Percentiles rank a stretch among this genome's conserved stretches.
These are phyloP conservation scores for Prunella fulvescens DNA, from an alignment of 2,113 vertebrate species.

Conservation along the genomic window DNA sequence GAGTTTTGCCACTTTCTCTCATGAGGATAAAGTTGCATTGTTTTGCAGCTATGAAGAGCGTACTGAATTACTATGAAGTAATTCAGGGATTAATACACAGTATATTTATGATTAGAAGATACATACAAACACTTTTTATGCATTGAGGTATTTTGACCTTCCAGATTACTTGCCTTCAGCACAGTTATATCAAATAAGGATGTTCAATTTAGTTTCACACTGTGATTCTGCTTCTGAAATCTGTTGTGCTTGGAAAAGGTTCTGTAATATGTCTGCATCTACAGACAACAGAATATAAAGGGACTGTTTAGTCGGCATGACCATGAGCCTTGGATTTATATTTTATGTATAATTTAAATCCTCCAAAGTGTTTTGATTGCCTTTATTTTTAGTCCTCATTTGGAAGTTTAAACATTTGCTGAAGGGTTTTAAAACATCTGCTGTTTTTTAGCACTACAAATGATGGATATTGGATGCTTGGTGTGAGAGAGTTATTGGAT, in stretches of 20 bases:
- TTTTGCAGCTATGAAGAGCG: neutral
- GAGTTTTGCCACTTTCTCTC: neutral
- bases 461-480: neutral
- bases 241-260: neutral
- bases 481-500: neutral
- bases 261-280: neutral
- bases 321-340: neutral
- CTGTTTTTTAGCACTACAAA: conserved; percentile 1
- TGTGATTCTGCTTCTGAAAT: neutral
- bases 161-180: neutral
- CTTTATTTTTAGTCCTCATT: conserved; percentile 33
- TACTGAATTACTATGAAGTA: too few species aligned
- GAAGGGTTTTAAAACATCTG: conserved; percentile 27
- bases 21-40: neutral
- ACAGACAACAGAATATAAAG: neutral
- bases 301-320: neutral
- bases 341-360: conserved; percentile 5
- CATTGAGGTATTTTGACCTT: neutral
- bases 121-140: neutral
- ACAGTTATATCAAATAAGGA: neutral
- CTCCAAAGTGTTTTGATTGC: neutral
- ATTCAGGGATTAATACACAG: neutral
- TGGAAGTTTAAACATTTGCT: conserved; percentile 2
- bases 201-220: neutral
- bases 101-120: neutral